A percentile compares a stretch with the other conserved stretches of the same genome.
phyloP scores from a whole-genome alignment of 2,113 vertebrate species.

The Cephalopterus ornatus region DNA sequence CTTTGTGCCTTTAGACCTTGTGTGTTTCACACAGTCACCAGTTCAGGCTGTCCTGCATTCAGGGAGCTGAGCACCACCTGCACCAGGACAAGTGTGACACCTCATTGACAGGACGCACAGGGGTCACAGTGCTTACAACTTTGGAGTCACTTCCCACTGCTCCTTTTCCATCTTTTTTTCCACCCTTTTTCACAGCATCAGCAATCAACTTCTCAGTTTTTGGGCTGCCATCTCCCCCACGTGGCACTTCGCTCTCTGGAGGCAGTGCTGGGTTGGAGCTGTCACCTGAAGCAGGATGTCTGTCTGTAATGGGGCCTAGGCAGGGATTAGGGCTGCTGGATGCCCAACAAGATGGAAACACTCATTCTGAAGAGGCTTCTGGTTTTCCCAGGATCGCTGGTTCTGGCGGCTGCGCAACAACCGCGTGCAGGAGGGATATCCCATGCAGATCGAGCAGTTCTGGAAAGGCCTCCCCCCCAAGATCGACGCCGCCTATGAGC shows the following conservation, averaged over 20 bases:
- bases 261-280: not conserved
- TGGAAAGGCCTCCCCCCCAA: conserved; percentile 95
- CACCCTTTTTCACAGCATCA: not conserved
- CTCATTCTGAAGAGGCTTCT: not conserved
- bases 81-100: not conserved
- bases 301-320: not conserved
- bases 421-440: conserved; percentile 95
- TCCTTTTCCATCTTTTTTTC: not conserved
- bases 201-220: not conserved
- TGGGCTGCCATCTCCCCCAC: not conserved
- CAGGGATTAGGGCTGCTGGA: not conserved
- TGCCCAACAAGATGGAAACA: not conserved
- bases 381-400: conserved; percentile 85
- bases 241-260: not conserved
- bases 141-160: not conserved
- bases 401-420: conserved; percentile 98
- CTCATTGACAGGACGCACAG: not conserved
- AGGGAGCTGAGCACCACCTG: not conserved
- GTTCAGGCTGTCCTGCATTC: not conserved
- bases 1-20: not conserved
- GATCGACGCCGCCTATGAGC: conserved; percentile 95
- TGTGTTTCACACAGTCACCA: not conserved
- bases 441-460: conserved; percentile 98
- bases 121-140: not conserved
- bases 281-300: not conserved